Base-by-base conservation (phyloP, 2,797 vertebrate species). In the Lepus oiostolus region DNA sequence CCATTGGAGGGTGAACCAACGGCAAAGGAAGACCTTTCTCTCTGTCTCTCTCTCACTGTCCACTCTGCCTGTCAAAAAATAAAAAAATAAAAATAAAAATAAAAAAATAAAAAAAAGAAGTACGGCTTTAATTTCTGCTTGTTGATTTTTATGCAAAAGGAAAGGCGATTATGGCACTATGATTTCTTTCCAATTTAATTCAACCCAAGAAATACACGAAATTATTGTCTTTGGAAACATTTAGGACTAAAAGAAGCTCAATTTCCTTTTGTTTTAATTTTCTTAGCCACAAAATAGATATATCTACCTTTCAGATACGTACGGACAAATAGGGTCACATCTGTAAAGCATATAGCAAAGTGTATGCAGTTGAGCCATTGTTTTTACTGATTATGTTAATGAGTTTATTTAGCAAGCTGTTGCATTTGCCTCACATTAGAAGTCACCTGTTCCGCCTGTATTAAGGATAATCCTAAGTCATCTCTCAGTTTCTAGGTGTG, bases 161-260 rank as follows among this genome's bases (percentile, higher is more conserved):
- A 50, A 85, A 83, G 4, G 30, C 82, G 16, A 63, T 35, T 54
- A 84, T 70, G 28, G 52, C 60, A 85, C 26, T 60, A 5, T 80
- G 21, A 67, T 65, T 83, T 63, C 35, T 96, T 62, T 95, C 42
- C 75, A 96, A 84, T 84, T 80, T 70, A 92, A 92, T 50, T 83
- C 58, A 80, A 42, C 6, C 26, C 22, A 79, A 90, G 32, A 70
- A 47, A 65, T 47, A 38, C 2, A 52, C 30, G 38, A 91, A 94
- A 94, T 89, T 77, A 47, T 42, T 81, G 16, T 67, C 19, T 90
- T 87, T 75, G 32, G 52, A 91, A 90, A 11, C n/a, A 60, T 77
- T 88, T 85, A 16, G 21, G 35, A 70, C 47, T 91, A n/a, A 71
- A 90, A 14, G 32, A 67, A 65, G 42, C 22, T 70, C 3, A 93